Base-by-base conservation (phyloP, 2,113 vertebrate species). In the Tamias sibiricus region DNA sequence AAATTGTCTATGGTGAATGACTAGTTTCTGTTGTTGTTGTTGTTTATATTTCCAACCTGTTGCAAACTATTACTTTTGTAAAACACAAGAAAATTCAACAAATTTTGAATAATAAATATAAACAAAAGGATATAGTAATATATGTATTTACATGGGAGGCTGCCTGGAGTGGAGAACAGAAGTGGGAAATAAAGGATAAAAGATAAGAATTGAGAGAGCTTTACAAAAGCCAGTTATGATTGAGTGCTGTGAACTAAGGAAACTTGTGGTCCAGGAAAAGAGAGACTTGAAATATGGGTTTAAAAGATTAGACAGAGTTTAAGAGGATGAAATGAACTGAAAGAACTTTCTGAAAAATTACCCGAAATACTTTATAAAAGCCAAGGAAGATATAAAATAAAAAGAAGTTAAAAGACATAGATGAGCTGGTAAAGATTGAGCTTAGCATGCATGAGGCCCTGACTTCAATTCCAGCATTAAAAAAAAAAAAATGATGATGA, bases 21-120 rank as follows among this genome's bases (percentile, higher is more conserved):
- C 28, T 75, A 84, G 24, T 44, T 44, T 69, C 19, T 30, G n/a
- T n/a, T n/a, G 10, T 68, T 69, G 59, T 52, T 54, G 44, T 52
- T 54, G n/a, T 93, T 59, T 37, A 89, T 1, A 47, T 3, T 76
- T 94, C 32, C 49, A 69, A 52, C 52, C n/a, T 76, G 30, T 75
- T 94, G 14, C 20, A 68, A 82, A 94, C 24, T 76, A 2, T 57
- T 69, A 79, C 30, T 83, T 71, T 79, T 95, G 12, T 74, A 84
- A 93, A 81, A 79, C 2, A 74, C 8, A 85, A 72, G 57, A 75
- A 82, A 77, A 76, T 47, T 13, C 47, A 49, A 74, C 14, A 90
- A 92, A 90, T 82, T 81, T 72, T 94, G 32, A 83, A 64, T 42
- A 96, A 90, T 71, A 89, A 28, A 90, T 42, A 57, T 32, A 94